phyloP scores from a whole-genome alignment of 2,113 vertebrate species.

The Microcebus lehilahytsara region DNA sequence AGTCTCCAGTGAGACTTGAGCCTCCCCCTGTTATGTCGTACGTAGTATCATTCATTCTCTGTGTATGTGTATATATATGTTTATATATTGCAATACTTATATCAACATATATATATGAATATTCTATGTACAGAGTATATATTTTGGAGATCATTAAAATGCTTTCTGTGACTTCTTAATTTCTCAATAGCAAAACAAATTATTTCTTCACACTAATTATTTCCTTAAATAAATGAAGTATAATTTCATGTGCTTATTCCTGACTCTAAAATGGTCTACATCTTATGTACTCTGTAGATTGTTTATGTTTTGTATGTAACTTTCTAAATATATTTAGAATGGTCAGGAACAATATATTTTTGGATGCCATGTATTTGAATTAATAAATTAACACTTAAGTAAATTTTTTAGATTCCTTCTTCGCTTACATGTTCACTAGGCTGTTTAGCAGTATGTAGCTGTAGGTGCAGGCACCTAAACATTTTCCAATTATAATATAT shows the following conservation, averaged over 20 bases:
- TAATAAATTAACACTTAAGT: neutral
- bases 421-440: neutral
- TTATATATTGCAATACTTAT: constrained; percentile 65
- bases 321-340: constrained; percentile 67
- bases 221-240: constrained; percentile 46
- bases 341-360: constrained; percentile 63
- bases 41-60: constrained; percentile 82
- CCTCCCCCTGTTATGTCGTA: constrained; percentile 79
- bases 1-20: constrained; percentile 32
- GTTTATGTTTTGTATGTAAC: constrained; percentile 83
- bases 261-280: constrained; percentile 75
- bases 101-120: constrained; percentile 82
- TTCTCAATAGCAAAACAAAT: constrained; percentile 58
- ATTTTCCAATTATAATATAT: constrained; percentile 30
- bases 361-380: neutral
- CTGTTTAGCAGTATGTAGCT: constrained; percentile 20
- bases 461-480: constrained; percentile 47
- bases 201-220: constrained; percentile 35
- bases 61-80: constrained; percentile 82
- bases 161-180: constrained; percentile 70
- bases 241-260: neutral
- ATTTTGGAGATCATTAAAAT: constrained; percentile 83
- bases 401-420: neutral
- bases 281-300: constrained; percentile 86
- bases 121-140: constrained; percentile 85